Conservation (phyloP, 2,797 vertebrate species). For the Neomorphus geoffroyi region DNA sequence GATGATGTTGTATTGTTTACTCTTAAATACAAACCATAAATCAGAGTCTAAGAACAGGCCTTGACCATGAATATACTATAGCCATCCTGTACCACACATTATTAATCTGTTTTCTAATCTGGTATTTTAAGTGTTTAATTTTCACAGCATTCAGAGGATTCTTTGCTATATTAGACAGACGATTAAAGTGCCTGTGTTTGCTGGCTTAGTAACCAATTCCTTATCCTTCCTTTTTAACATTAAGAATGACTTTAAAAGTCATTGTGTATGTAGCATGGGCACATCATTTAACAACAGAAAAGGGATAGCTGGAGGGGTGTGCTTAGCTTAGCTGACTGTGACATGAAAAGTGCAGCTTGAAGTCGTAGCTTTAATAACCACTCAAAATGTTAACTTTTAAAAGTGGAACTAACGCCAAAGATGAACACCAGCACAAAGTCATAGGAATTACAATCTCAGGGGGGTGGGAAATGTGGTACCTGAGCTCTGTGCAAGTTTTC, state of each 20-base stretch:
- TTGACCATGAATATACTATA: background rate
- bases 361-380: background rate
- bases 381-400: background rate
- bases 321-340: background rate
- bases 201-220: background rate
- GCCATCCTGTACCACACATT: background rate
- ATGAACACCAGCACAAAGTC: background rate
- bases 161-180: background rate
- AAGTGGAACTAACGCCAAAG: background rate
- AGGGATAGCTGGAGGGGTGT: background rate
- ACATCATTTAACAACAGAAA: background rate
- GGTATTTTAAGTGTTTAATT: background rate
- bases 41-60: background rate
- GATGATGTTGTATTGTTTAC: background rate
- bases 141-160: background rate
- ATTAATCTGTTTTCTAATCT: background rate
- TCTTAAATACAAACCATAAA: background rate
- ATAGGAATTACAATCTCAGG: background rate
- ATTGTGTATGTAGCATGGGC: background rate
- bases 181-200: background rate
- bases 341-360: background rate
- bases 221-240: background rate
- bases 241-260: background rate
- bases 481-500: background rate
- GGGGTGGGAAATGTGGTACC: background rate